A percentile compares a stretch with the other conserved stretches of the same genome.
These are phyloP conservation scores for Chrysemys picta DNA, from an alignment of 2,113 vertebrate genomes.

Conservation along the genomic window DNA sequence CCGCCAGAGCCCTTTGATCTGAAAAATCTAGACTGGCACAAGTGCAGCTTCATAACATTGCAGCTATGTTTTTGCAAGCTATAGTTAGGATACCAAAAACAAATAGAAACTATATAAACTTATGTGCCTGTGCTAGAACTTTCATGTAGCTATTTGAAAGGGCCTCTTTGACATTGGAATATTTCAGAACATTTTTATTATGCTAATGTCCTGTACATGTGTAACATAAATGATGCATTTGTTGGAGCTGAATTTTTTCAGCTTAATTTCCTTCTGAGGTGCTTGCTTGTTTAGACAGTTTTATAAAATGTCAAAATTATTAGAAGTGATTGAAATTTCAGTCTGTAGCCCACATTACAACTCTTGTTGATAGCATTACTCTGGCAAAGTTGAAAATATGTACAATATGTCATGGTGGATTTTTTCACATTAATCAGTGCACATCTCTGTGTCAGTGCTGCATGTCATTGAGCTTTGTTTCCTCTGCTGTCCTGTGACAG, in stretches of 20 bases:
- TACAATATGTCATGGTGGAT: slow-evolving; percentile 13
- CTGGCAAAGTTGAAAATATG: background rate
- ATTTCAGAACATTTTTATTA: slow-evolving; percentile 69
- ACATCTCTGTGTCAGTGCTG: slow-evolving; percentile 49
- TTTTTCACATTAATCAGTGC: slow-evolving; percentile 36
- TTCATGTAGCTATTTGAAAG: slow-evolving; percentile 62
- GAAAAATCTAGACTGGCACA: slow-evolving; percentile 84
- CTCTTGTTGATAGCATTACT: background rate
- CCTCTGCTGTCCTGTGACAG: slow-evolving; percentile 66
- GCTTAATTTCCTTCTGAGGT: slow-evolving; percentile 39
- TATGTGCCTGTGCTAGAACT: slow-evolving; percentile 59
- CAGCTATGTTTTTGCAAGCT: slow-evolving; percentile 79
- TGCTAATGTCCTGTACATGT: slow-evolving; percentile 52
- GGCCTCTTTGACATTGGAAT: slow-evolving; percentile 35
- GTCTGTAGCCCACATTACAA: background rate
- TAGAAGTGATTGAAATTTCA: background rate
- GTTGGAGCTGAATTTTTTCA: background rate
- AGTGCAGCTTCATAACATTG: slow-evolving; percentile 83
- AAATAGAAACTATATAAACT: slow-evolving; percentile 66
- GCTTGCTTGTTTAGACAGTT: slow-evolving; percentile 28
- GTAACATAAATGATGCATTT: slow-evolving; percentile 44
- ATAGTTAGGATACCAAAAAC: slow-evolving; percentile 77
- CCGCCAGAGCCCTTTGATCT: slow-evolving; percentile 89
- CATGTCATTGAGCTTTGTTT: slow-evolving; percentile 69
- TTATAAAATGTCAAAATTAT: background rate